Evolutionary conservation across 2,113 vertebrate species (phyloP), one percentile per base, ranked within the genome.

Genomic region (Lucifuga dentata): DNA sequence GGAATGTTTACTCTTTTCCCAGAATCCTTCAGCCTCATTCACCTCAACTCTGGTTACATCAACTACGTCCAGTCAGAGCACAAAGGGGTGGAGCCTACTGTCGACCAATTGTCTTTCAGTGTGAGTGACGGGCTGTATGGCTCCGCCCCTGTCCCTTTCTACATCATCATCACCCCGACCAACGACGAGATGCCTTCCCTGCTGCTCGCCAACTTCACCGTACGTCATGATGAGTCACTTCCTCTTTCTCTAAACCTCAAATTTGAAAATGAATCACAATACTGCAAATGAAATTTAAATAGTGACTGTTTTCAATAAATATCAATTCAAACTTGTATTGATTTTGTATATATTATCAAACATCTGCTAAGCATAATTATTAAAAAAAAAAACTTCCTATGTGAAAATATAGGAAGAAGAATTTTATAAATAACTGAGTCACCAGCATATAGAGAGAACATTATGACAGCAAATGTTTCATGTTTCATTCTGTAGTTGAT

Each of bases 21-120:
- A 94, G 84, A 87, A 82, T 92, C 81, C 59, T 92, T 95, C 78
- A 87, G 68, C 32, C 85, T 95, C n/a, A 35, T 85, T 56, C 89
- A 89, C 63, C 77, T 95, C 58, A 81, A 56, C 20, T 83, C 76
- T 3, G 88, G 88, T 45, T 90, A 81, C 69, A 92, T 87, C 66
- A 89, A 88, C 77, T 92, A 89, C 2, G 60, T 90, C 68, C 90
- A 93, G 40, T 86, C 79, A 2, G 85, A 85, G 67, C 69, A 92
- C 35, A 20, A 76, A 46, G 1, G 4, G 59, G 80, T 24, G 57
- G 94, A 92, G 73, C 88, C 83, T 11, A 70, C 46, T 1, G 74
- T 83, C 1, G 90, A 93, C 75, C 36, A 19, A 45, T 84, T 92
- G 65, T 80, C 80, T 29, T 33, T 94, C 75, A 91, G 85, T 15